Evolutionary conservation across 2,113 vertebrate species (phyloP).

Genomic region (Nibea coibor): DNA sequence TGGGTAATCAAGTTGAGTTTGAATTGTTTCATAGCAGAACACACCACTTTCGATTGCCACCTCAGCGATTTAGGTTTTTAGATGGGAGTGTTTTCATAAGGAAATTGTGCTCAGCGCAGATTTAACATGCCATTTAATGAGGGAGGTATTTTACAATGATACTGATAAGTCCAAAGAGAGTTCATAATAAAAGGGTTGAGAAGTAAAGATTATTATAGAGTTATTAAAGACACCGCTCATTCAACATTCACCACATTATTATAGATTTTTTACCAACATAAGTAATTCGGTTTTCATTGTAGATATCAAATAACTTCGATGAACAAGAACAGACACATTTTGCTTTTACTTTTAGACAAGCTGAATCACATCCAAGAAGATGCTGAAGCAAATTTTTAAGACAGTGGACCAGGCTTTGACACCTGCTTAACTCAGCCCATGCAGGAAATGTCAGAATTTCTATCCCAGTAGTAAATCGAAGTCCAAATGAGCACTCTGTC

Average conservation of each 20-base stretch:
- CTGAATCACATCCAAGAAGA: neutral
- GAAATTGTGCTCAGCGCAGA: conserved; percentile 4
- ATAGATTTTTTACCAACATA: neutral
- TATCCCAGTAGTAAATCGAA: too few species aligned
- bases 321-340: neutral
- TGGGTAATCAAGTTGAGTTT: conserved; percentile 22
- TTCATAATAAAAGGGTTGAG: conserved; percentile 6
- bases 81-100: neutral
- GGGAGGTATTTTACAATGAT: conserved; percentile 14
- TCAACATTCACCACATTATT: neutral
- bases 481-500: too few species aligned
- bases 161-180: neutral
- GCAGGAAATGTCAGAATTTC: neutral
- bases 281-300: neutral
- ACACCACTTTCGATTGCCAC: neutral
- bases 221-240: conserved; percentile 7
- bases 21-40: neutral
- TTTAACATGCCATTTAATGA: conserved; percentile 11
- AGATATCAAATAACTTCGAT: neutral
- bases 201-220: neutral
- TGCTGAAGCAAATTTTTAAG: neutral
- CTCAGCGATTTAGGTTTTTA: neutral
- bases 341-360: neutral
- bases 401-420: neutral
- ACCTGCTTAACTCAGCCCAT: neutral